These are phyloP conservation scores for Conistra vaccinii DNA, from an alignment of 2,888 invertebrate species.

Conservation along the genomic window DNA sequence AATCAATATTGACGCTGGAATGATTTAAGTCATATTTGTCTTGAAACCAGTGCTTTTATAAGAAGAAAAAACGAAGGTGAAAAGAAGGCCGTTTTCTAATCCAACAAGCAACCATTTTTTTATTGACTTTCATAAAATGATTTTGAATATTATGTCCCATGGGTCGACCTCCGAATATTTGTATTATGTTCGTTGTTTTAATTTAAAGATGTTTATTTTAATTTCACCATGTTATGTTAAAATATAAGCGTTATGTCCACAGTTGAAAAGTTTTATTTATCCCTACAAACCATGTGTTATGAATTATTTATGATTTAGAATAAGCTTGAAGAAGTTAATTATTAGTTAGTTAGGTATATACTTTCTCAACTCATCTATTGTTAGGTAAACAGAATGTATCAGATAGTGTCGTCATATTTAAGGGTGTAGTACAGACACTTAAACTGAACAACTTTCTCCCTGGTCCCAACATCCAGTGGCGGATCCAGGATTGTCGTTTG, in stretches of 20 bases:
- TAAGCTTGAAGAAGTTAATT: not conserved
- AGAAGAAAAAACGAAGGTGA: not conserved
- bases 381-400: not conserved
- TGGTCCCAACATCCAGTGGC: not conserved
- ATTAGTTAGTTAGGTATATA: not conserved
- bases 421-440: not conserved
- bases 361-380: not conserved
- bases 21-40: not conserved
- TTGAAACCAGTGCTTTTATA: not conserved
- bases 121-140: not conserved
- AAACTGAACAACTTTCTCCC: not conserved
- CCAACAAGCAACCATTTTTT: not conserved
- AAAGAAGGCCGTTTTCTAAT: slow-evolving; percentile 2
- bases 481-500: too few relatives aligned
- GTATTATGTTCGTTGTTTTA: slow-evolving; percentile 88
- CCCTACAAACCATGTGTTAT: not conserved
- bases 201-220: slow-evolving; percentile 90
- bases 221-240: slow-evolving; percentile 88
- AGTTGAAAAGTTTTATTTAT: slow-evolving; percentile 52
- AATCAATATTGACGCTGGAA: not conserved
- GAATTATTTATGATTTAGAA: not conserved
- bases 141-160: slow-evolving; percentile 22
- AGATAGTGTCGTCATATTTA: not conserved
- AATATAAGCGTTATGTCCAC: slow-evolving; percentile 90
- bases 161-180: slow-evolving; percentile 75